Evolutionary conservation across 2,888 invertebrate species (phyloP).

Genomic region (Tribolium freemani): DNA sequence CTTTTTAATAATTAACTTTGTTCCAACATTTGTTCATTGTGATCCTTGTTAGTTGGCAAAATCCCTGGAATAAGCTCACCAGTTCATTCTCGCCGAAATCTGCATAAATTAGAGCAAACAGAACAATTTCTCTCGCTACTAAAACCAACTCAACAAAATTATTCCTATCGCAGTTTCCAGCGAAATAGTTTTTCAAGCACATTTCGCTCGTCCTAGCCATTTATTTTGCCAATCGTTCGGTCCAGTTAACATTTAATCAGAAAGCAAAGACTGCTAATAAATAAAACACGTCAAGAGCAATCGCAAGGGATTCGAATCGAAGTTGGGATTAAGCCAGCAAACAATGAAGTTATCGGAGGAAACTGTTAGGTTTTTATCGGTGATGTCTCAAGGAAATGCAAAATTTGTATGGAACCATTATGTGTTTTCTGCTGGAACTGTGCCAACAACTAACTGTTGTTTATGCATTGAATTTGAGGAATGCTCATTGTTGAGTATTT

Average conservation of each 20-base stretch:
- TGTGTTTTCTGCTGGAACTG: not conserved
- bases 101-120: not conserved
- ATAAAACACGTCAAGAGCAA: constrained; percentile 5
- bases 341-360: not conserved
- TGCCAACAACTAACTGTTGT: not conserved
- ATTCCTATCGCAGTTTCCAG: no score
- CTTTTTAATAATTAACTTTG: no score
- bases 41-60: no score
- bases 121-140: not conserved
- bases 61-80: not conserved
- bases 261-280: constrained; percentile 1
- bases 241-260: not conserved
- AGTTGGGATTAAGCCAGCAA: no score
- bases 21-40: no score
- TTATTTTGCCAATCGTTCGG: not conserved
- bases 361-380: not conserved
- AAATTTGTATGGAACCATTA: not conserved
- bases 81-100: not conserved
- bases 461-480: not conserved
- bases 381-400: not conserved
- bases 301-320: not conserved
- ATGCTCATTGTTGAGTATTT: not conserved
- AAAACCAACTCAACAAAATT: no score
- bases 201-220: not conserved
- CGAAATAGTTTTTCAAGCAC: no score